phyloP scores from a whole-genome alignment of 2,113 vertebrate genomes.

The Notothenia rossii region DNA sequence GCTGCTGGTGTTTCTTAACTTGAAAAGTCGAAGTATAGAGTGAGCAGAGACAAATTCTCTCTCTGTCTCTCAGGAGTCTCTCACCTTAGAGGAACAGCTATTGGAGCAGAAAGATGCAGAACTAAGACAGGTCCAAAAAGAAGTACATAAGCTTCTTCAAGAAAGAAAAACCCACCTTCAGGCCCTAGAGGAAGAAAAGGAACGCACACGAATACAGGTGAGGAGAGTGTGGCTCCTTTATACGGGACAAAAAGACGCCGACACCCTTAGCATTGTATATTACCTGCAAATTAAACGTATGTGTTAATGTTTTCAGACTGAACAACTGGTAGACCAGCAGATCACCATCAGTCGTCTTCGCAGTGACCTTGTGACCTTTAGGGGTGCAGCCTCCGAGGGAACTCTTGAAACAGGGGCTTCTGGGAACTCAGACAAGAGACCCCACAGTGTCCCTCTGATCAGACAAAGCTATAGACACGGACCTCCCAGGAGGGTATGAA shows the following conservation, averaged over 20 bases:
- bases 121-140: constrained; percentile 78
- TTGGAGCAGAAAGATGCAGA: constrained; percentile 85
- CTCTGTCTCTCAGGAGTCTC: constrained; percentile 78
- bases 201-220: constrained; percentile 86
- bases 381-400: constrained; percentile 23
- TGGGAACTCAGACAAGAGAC: constrained; percentile 72
- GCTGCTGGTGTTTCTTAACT: too few species aligned
- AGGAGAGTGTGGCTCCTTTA: not conserved
- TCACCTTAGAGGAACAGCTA: constrained; percentile 80
- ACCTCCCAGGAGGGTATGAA: constrained; percentile 83
- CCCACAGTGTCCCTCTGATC: constrained; percentile 84
- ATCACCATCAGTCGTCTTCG: constrained; percentile 87
- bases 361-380: constrained; percentile 76
- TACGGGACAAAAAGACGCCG: not conserved
- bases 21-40: too few species aligned
- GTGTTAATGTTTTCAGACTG: constrained; percentile 81
- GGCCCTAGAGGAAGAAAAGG: constrained; percentile 82
- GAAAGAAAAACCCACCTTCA: constrained; percentile 79
- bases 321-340: constrained; percentile 91
- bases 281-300: not conserved
- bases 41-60: not conserved
- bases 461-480: constrained; percentile 48
- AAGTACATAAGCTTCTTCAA: constrained; percentile 80
- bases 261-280: not conserved
- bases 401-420: constrained; percentile 57